Base-by-base conservation (phyloP, 2,888 invertebrate genomes). In the Alsophila aescularia region DNA sequence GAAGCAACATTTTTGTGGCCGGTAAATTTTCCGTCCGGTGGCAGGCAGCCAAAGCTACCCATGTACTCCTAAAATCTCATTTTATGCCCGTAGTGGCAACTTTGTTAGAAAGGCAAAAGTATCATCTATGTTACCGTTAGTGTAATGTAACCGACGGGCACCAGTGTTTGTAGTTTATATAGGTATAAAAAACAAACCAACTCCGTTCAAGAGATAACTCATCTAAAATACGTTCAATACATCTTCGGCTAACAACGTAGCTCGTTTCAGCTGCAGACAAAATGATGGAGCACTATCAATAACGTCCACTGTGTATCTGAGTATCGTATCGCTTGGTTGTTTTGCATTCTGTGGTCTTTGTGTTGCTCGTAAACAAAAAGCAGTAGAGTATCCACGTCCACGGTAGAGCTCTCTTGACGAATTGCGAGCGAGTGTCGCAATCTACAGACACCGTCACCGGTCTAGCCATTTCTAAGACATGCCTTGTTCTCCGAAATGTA, bases 21-120 rank as follows among this genome's bases (percentile, higher is more conserved):
- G 75, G 78, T 87, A 87, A 85, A 88, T 87, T 85, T 84, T 80
- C 80, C 67, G 70, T 72, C 77, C 72, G 67, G 70, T 87, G 87
- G 87, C 87, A 83, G 66, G 43, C 69, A 60, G 83, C 87, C 86
- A 87, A 83, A 76, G 66, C 68, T 69, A 68, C 77, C 62, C 77
- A 76, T 79, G 71, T 79, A 80, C 72, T 79, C 63, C 73, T 73
- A 72, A 75, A 83, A 78, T 75, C 68, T 71, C 66, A 73, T 79
- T 79, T 77, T 73, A 75, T 78, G 70, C 66, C 68, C 47, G 65
- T 60, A 67, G 64, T 64, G 54, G 73, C 62, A 71, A 73, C 70
- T 77, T 78, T 67, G 73, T 77, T 77, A 73, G 75, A 73, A 73
- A 73, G 64, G 66, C 58, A 69, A 66, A 69, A 63, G 60, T 56